A percentile compares a stretch with the other conserved stretches of the same genome.
These are phyloP conservation scores for Aurelia aurita DNA, from an alignment of 30 jellyfish, hydroid and myxozoan species.

Conservation along the genomic window DNA sequence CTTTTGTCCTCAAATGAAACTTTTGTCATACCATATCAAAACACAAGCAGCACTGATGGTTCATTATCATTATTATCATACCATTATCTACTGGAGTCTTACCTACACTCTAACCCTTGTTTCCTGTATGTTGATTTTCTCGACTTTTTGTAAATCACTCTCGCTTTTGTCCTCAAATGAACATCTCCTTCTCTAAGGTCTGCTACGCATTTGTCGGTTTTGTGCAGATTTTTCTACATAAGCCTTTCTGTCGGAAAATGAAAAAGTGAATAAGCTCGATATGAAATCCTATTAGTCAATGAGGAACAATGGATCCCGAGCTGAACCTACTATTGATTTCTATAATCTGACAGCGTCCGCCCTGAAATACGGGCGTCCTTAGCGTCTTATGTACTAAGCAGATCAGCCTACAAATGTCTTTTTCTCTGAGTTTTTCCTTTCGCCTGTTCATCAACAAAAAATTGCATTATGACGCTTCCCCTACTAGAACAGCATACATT, in stretches of 20 bases:
- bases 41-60: too few species aligned
- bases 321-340: constrained; percentile 70
- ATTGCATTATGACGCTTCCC: constrained; percentile 4
- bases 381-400: constrained; percentile 36
- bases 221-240: constrained; percentile 44
- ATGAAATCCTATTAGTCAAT: constrained; percentile 56
- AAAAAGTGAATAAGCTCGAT: constrained; percentile 59
- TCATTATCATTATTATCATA: too few species aligned
- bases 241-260: constrained; percentile 66
- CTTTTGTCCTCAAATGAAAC: too few species aligned
- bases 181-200: constrained; percentile 40
- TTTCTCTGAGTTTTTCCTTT: constrained; percentile 33
- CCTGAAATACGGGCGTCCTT: constrained; percentile 76
- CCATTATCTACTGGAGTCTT: too few species aligned
- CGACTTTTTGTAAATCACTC: not conserved
- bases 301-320: constrained; percentile 60
- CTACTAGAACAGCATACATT: not conserved
- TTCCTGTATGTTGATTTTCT: not conserved
- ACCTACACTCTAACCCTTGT: not conserved
- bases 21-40: too few species aligned
- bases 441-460: constrained; percentile 11
- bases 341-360: constrained; percentile 74
- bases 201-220: constrained; percentile 47
- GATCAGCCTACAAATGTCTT: constrained; percentile 39
- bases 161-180: constrained; percentile 26